These are phyloP conservation scores for Galeruca laticollis DNA, from an alignment of 2,888 invertebrate genomes.

Conservation along the genomic window DNA sequence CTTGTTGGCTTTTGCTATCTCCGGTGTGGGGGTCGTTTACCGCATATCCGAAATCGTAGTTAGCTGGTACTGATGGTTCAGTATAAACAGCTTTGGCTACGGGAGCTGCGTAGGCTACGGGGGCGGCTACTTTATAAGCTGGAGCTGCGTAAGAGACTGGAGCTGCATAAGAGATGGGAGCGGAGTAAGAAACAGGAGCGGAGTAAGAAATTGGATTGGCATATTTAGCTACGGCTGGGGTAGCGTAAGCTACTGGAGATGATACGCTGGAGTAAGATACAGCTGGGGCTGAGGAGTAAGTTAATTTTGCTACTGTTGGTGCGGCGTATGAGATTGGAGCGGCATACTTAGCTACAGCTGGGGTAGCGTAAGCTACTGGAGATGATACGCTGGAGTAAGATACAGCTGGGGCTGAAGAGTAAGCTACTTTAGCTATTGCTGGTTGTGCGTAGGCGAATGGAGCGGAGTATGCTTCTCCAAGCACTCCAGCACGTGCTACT, in stretches of 20 bases:
- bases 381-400: too few relatives aligned
- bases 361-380: too few relatives aligned
- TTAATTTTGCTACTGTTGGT: constrained; percentile 63
- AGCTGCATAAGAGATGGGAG: constrained; percentile 64
- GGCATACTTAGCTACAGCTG: constrained; percentile 15
- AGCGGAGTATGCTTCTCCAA: constrained; percentile 49
- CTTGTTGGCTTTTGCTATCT: constrained; percentile 69
- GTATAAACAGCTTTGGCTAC: constrained; percentile 52
- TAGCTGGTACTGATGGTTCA: constrained; percentile 54
- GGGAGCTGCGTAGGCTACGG: constrained; percentile 57
- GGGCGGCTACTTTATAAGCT: constrained; percentile 61
- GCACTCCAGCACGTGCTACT: constrained; percentile 52
- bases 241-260: constrained; percentile 41
- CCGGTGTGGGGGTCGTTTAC: constrained; percentile 64
- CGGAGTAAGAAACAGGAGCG: constrained; percentile 57
- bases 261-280: too few relatives aligned
- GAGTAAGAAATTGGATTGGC: constrained; percentile 61
- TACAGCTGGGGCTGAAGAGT: too few relatives aligned
- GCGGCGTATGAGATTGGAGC: constrained; percentile 61
- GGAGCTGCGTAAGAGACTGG: constrained; percentile 56
- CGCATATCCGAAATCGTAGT: constrained; percentile 56
- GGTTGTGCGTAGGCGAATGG: constrained; percentile 51
- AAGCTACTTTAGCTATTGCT: too few relatives aligned
- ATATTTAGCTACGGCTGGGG: constrained; percentile 55
- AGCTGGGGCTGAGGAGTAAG: background rate